Conservation (phyloP, 2,797 vertebrate species). For the Eulemur mongoz region DNA sequence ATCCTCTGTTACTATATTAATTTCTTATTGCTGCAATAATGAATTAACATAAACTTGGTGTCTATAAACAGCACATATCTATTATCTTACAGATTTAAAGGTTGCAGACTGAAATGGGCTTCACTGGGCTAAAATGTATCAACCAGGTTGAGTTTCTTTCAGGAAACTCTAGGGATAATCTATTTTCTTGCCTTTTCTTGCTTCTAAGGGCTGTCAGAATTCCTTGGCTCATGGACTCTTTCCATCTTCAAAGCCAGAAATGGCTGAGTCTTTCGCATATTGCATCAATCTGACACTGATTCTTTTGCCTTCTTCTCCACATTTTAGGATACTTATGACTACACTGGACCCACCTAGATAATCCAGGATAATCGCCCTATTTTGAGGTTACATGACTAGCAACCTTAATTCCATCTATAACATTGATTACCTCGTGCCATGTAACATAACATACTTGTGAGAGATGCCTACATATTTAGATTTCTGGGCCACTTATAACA, state of each 20-base stretch:
- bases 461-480: not conserved
- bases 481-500: not conserved
- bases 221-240: not conserved
- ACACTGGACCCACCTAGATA: not conserved
- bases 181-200: not conserved
- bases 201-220: not conserved
- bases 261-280: not conserved
- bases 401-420: not conserved
- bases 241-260: not conserved
- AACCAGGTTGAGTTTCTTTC: not conserved
- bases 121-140: not conserved
- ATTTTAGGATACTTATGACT: not conserved
- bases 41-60: not conserved
- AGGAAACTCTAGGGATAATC: not conserved
- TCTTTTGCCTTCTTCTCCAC: not conserved
- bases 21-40: not conserved
- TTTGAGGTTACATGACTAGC: not conserved
- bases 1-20: conserved; percentile 15
- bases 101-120: not conserved
- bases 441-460: not conserved
- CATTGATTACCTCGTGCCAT: not conserved
- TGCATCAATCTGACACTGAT: not conserved
- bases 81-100: not conserved
- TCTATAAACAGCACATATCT: not conserved
- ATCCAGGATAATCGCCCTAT: not conserved